Conservation (phyloP, 2,888 invertebrate genomes). For the Spisula solida region DNA sequence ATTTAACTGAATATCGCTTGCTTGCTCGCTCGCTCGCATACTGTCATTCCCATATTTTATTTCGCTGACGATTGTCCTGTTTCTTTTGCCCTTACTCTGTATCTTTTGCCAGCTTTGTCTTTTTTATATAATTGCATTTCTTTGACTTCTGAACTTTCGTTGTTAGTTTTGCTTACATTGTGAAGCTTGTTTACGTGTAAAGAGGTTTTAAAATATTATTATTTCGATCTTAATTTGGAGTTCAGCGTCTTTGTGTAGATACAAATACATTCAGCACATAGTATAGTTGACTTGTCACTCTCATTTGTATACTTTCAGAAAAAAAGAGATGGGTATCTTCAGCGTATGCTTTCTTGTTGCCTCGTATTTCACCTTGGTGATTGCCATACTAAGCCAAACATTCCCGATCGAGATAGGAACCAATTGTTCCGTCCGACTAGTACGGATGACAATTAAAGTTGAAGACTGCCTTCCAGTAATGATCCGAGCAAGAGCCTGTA, state of each 20-base stretch:
- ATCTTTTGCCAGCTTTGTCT: no score
- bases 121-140: no score
- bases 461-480: slow-evolving; percentile 58
- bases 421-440: slow-evolving; percentile 41
- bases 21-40: no score
- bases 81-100: no score
- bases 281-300: not conserved
- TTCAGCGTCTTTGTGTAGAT: not conserved
- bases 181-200: no score
- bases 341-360: not conserved
- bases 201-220: not conserved
- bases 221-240: not conserved
- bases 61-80: no score
- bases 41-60: no score
- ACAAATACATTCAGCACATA: not conserved
- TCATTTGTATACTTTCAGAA: not conserved
- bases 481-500: slow-evolving; percentile 55
- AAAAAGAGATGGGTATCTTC: not conserved
- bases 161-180: no score
- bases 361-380: not conserved
- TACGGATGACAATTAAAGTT: slow-evolving; percentile 50
- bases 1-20: no score
- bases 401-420: not conserved
- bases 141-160: not conserved
- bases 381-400: not conserved